These are phyloP conservation scores for Pipistrellus kuhlii DNA, from an alignment of 2,797 vertebrate genomes.

Conservation along the genomic window DNA sequence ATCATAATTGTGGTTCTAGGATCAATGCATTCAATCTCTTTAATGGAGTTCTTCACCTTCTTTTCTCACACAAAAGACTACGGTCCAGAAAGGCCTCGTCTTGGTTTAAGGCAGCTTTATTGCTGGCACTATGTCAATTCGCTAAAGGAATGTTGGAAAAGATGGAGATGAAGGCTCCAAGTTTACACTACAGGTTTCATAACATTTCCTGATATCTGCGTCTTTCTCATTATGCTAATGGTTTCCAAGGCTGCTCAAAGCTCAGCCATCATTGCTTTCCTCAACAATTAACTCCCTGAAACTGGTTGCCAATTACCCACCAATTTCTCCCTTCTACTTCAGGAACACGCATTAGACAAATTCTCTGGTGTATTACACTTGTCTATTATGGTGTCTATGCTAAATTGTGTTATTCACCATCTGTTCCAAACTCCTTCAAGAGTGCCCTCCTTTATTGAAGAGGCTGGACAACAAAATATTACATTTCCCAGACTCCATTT, in stretches of 20 bases:
- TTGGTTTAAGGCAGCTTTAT: not conserved
- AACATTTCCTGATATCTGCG: not conserved
- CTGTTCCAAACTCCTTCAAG: not conserved
- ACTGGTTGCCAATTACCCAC: not conserved
- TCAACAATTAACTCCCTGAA: not conserved
- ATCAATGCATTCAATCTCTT: constrained; percentile 33
- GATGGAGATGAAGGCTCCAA: not conserved
- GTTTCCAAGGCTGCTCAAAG: not conserved
- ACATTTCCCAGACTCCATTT: not conserved
- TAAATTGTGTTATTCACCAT: not conserved
- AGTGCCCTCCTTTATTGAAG: not conserved
- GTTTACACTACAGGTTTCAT: not conserved
- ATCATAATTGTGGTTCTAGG: constrained; percentile 39
- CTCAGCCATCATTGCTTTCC: constrained; percentile 1
- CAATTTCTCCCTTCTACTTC: not conserved
- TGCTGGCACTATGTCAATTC: not conserved
- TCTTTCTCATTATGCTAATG: constrained; percentile 33
- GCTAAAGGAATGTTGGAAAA: constrained; percentile 53
- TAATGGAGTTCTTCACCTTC: constrained; percentile 32
- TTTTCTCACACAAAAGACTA: not conserved
- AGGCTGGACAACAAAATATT: constrained; percentile 1
- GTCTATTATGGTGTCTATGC: not conserved
- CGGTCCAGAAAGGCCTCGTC: not conserved
- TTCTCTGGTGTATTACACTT: not conserved
- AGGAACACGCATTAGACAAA: not conserved